phyloP scores from a whole-genome alignment of 2,888 invertebrate species.

The Tipula lateralis region DNA sequence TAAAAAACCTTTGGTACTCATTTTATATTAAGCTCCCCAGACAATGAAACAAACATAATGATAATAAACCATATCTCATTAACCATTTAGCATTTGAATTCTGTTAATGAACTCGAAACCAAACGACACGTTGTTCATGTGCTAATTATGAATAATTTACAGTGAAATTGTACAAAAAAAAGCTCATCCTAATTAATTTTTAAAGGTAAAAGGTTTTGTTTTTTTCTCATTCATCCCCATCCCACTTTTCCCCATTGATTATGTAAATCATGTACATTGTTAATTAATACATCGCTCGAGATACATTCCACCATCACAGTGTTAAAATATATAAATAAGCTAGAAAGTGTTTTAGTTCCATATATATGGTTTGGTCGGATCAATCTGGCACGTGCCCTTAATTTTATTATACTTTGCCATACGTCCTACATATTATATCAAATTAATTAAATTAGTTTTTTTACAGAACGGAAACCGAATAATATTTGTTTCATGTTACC shows the following conservation, averaged over 20 bases:
- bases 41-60: too few species aligned
- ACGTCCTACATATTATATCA: neutral
- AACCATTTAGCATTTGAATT: neutral
- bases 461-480: neutral
- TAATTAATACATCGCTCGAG: neutral
- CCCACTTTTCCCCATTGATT: neutral
- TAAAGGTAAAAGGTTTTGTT: neutral
- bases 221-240: too few species aligned
- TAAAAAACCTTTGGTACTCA: too few species aligned
- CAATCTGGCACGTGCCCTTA: too few species aligned
- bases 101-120: neutral
- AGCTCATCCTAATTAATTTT: neutral
- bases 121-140: neutral
- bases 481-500: too few species aligned
- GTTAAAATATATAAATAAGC: neutral
- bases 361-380: neutral
- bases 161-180: neutral
- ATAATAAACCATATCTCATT: too few species aligned
- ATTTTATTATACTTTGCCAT: neutral
- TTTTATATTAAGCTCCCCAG: too few species aligned
- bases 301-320: neutral
- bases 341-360: neutral
- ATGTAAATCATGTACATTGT: neutral
- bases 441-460: neutral
- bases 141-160: neutral